Evolutionary conservation across 1,140 invertebrate genomes (phyloP).

Genomic region (Habropoda laboriosa): DNA sequence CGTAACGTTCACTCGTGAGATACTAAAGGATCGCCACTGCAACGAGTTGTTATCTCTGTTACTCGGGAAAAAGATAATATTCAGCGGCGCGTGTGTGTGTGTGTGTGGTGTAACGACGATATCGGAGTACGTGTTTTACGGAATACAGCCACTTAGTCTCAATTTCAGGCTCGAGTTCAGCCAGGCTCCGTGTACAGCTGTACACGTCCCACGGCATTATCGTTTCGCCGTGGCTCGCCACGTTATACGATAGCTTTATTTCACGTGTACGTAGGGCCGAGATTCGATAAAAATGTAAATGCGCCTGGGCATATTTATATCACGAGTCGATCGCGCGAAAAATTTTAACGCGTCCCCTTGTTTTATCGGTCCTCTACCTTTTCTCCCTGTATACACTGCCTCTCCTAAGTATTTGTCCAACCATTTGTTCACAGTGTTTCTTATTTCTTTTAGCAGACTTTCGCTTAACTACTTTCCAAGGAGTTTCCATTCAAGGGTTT

Average conservation of each 20-base stretch:
- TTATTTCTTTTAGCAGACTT: too few species aligned
- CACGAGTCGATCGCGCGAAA: slow-evolving; percentile 42
- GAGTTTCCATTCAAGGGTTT: too few species aligned
- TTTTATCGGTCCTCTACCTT: not conserved
- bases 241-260: slow-evolving; percentile 32
- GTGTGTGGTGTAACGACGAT: not conserved
- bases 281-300: slow-evolving; percentile 65
- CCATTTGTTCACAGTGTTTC: too few species aligned
- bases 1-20: not conserved
- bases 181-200: not conserved
- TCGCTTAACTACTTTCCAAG: too few species aligned
- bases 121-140: not conserved
- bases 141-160: slow-evolving; percentile 23
- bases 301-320: slow-evolving; percentile 29
- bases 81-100: too few species aligned
- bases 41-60: not conserved
- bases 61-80: not conserved
- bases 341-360: slow-evolving; percentile 12
- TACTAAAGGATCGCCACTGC: not conserved
- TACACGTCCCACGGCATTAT: slow-evolving; percentile 33
- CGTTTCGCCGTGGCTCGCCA: not conserved
- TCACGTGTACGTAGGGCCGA: not conserved
- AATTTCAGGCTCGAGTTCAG: slow-evolving; percentile 24
- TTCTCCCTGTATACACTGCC: not conserved
- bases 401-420: too few species aligned